phyloP scores from a whole-genome alignment of 37 sponge, comb jelly and placozoan species.

The Chondrilla cf. caribensis region DNA sequence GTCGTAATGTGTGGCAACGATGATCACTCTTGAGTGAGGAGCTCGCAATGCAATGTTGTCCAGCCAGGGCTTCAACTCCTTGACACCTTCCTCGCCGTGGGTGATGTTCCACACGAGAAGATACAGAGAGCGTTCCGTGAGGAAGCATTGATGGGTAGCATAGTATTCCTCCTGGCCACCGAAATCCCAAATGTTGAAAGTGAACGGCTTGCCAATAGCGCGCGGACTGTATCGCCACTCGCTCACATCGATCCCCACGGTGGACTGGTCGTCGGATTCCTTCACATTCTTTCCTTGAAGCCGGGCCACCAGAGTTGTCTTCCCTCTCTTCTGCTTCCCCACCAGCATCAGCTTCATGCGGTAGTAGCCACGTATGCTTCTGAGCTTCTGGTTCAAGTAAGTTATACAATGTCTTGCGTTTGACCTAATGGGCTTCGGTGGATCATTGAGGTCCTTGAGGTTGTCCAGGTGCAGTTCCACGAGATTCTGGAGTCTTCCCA shows the following conservation, averaged over 20 bases:
- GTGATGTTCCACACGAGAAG: constrained; percentile 80
- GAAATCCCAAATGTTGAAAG: constrained; percentile 87
- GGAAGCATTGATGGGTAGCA: constrained; percentile 96
- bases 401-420: constrained; percentile 31
- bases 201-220: constrained; percentile 25
- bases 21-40: constrained; percentile 75
- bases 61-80: constrained; percentile 89
- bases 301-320: constrained; percentile 67
- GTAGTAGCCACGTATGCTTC: constrained; percentile 34
- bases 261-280: constrained; percentile 35
- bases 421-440: neutral
- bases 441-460: constrained; percentile 38
- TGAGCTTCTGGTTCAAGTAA: constrained; percentile 54
- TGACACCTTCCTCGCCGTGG: constrained; percentile 68
- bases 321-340: constrained; percentile 59
- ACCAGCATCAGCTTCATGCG: constrained; percentile 76
- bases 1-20: constrained; percentile 87
- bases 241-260: constrained; percentile 76
- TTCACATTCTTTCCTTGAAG: constrained; percentile 49
- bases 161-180: constrained; percentile 96
- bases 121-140: constrained; percentile 88
- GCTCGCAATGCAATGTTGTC: constrained; percentile 88
- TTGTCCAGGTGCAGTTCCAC: constrained; percentile 20
- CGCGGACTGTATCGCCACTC: constrained; percentile 39
- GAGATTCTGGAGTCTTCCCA: constrained; percentile 37